Percentiles rank a stretch among this genome's conserved stretches.
Conservation (phyloP, 2,113 vertebrate species). For the Clupea harengus region DNA sequence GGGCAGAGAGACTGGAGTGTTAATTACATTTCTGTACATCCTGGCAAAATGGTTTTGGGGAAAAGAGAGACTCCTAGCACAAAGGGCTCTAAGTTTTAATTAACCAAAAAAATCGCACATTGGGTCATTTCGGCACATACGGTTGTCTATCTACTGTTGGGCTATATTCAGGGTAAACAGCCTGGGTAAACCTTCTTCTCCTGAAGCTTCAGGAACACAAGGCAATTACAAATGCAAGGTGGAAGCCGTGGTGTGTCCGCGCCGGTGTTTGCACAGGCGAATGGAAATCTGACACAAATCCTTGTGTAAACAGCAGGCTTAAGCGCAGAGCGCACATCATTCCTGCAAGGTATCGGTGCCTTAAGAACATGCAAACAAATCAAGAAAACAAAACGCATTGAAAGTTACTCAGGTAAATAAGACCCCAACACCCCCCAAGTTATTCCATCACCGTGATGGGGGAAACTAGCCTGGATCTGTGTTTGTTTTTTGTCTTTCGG, state of each 20-base stretch:
- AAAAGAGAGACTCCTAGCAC: neutral
- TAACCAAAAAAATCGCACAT: neutral
- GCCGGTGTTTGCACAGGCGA: constrained; percentile 38
- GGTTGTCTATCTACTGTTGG: constrained; percentile 18
- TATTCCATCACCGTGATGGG: neutral
- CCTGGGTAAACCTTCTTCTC: neutral
- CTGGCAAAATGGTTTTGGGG: neutral
- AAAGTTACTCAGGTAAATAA: constrained; percentile 2
- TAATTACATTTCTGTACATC: constrained; percentile 8
- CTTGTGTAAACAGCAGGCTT: constrained; percentile 53
- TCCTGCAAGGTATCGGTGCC: constrained; percentile 26
- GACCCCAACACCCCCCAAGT: neutral
- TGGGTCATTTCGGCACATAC: neutral
- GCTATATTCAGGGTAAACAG: constrained; percentile 20
- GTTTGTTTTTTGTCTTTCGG: neutral
- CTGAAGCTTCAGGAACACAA: constrained; percentile 8
- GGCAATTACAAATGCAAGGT: constrained; percentile 29
- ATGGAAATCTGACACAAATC: constrained; percentile 54
- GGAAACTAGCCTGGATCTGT: neutral
- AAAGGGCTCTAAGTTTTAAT: neutral
- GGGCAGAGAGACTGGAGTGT: neutral
- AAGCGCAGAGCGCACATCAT: constrained; percentile 31
- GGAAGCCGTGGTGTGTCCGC: constrained; percentile 33
- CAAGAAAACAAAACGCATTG: constrained; percentile 32
- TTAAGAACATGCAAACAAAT: constrained; percentile 43